A percentile compares a stretch with the other conserved stretches of the same genome.
Evolutionary conservation across 1,140 invertebrate species (phyloP).

Genomic region (Mya arenaria): DNA sequence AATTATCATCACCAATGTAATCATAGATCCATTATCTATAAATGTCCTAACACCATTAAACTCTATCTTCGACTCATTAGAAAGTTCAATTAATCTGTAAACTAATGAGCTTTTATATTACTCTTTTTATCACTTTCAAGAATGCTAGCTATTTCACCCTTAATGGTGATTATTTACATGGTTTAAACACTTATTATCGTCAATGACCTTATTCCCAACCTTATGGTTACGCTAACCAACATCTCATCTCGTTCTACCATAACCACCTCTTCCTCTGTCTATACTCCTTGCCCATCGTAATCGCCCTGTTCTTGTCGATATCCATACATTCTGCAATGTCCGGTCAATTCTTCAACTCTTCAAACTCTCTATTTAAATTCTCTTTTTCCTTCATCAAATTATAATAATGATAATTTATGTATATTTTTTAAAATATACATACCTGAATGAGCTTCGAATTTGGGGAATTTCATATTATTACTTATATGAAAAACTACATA

Average conservation of each 20-base stretch:
- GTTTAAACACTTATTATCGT: background rate
- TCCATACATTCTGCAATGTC: background rate
- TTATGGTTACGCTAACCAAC: background rate
- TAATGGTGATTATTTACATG: background rate
- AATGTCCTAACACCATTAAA: background rate
- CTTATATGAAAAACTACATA: no score
- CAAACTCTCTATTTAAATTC: background rate
- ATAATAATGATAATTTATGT: no score
- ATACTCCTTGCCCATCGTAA: background rate
- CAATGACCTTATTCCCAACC: background rate
- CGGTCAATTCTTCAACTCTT: background rate
- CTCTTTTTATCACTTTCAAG: background rate
- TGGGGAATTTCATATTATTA: no score
- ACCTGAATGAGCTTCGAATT: no score
- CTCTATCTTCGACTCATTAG: background rate
- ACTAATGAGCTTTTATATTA: background rate
- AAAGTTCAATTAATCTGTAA: constrained; percentile 10
- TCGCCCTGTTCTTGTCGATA: background rate
- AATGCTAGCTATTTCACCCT: background rate
- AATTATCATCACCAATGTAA: background rate
- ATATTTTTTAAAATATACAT: no score
- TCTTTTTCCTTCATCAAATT: background rate
- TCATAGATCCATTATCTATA: constrained; percentile 9
- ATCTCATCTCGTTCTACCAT: no score
- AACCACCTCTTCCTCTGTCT: background rate